phyloP scores from a whole-genome alignment of 2,797 vertebrate genomes.

The Silurus lanzhouensis region DNA sequence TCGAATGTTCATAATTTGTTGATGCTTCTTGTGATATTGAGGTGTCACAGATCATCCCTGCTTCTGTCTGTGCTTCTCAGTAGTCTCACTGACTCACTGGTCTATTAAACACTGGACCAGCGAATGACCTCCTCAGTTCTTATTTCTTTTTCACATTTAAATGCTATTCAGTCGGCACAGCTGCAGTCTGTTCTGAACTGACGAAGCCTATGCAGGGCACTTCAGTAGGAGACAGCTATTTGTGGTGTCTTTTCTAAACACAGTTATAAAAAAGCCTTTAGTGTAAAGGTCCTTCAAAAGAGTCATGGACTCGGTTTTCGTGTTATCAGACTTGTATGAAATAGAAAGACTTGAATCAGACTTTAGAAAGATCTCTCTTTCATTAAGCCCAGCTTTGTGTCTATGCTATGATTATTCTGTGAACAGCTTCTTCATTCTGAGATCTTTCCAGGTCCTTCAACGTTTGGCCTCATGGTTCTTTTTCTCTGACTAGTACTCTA shows the following conservation, averaged over 20 bases:
- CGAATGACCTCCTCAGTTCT: not conserved
- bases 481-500: not conserved
- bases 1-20: not conserved
- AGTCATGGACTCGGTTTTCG: not conserved
- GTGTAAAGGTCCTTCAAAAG: not conserved
- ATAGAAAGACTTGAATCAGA: too few species aligned
- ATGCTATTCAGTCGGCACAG: not conserved
- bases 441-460: not conserved
- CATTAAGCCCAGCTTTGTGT: too few species aligned
- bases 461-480: not conserved
- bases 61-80: not conserved
- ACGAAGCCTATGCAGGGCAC: not conserved
- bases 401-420: too few species aligned
- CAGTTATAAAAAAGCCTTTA: not conserved
- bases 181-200: not conserved
- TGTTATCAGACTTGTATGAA: not conserved
- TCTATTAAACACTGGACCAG: conserved; percentile 18
- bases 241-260: not conserved
- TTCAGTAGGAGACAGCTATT: not conserved
- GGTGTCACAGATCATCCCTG: conserved; percentile 9
- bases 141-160: not conserved
- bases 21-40: not conserved
- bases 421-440: not conserved
- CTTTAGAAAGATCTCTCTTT: too few species aligned
- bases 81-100: not conserved